A percentile compares a stretch with the other conserved stretches of the same genome.
Evolutionary conservation across 2,113 vertebrate species (phyloP).

Genomic region (Morone chrysops): DNA sequence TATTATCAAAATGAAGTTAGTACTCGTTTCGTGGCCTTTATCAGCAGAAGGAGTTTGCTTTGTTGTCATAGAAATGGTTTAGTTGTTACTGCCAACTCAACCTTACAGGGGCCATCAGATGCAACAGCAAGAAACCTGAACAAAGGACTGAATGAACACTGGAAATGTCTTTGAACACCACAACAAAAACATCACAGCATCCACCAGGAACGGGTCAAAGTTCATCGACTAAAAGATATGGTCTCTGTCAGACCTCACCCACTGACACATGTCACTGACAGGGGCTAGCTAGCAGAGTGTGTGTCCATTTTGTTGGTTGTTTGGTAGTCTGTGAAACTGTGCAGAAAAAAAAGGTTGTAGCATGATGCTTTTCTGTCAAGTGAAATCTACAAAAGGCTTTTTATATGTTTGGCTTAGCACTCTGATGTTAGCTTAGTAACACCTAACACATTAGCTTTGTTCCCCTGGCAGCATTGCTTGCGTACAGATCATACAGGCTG

Average conservation of each 20-base stretch:
- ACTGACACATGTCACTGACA: no score
- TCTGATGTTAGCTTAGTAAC: not conserved
- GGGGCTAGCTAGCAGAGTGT: no score
- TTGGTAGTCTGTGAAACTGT: no score
- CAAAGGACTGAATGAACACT: not conserved
- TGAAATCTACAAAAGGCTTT: no score
- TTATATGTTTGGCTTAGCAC: not conserved
- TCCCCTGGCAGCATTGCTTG: not conserved
- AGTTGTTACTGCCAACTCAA: not conserved
- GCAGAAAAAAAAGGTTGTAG: no score
- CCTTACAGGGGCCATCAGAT: not conserved
- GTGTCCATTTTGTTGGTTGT: no score
- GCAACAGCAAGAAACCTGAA: not conserved
- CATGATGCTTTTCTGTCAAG: no score
- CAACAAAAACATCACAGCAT: no score
- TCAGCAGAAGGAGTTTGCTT: not conserved
- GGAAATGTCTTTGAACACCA: no score
- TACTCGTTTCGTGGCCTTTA: not conserved
- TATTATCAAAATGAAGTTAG: no score
- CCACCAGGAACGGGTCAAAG: no score
- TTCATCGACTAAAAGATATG: no score
- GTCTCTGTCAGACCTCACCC: not conserved
- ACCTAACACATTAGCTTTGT: not conserved
- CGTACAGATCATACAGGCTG: not conserved
- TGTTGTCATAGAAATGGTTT: not conserved